These are phyloP conservation scores for Neogale vison DNA, from an alignment of 2,113 vertebrate species.

Conservation along the genomic window DNA sequence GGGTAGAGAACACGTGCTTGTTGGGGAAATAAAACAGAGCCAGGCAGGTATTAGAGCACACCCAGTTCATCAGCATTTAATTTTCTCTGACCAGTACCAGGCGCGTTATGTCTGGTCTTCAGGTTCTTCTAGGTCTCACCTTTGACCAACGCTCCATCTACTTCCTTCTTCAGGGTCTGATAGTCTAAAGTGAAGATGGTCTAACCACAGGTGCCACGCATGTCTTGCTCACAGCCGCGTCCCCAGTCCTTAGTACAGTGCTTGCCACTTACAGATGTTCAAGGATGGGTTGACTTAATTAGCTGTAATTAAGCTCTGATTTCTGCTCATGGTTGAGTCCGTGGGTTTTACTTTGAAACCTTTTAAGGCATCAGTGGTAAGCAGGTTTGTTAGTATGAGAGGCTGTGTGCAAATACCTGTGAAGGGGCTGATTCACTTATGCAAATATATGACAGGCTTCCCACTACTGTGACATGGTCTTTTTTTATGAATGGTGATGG, in stretches of 20 bases:
- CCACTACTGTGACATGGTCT: background rate
- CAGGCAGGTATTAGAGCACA: background rate
- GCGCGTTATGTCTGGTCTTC: background rate
- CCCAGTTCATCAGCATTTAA: background rate
- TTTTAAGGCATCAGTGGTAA: background rate
- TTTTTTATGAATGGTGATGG: background rate
- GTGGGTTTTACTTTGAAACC: background rate
- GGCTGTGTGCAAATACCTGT: background rate
- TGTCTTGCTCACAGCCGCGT: background rate
- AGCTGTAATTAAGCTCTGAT: background rate
- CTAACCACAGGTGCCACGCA: background rate
- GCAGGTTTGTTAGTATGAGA: background rate
- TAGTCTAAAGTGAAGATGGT: background rate
- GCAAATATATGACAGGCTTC: background rate
- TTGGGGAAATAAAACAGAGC: background rate
- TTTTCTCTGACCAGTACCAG: background rate
- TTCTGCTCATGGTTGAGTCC: background rate
- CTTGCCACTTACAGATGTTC: background rate
- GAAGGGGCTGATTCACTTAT: background rate
- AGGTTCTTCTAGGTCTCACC: background rate
- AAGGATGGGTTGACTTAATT: background rate
- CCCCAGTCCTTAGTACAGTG: background rate
- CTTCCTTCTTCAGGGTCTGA: background rate
- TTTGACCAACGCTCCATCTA: fast-evolving
- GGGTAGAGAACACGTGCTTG: background rate